A percentile compares a stretch with the other conserved stretches of the same genome.
Conservation (phyloP, 2,888 invertebrate genomes). For the Unio delphinus region DNA sequence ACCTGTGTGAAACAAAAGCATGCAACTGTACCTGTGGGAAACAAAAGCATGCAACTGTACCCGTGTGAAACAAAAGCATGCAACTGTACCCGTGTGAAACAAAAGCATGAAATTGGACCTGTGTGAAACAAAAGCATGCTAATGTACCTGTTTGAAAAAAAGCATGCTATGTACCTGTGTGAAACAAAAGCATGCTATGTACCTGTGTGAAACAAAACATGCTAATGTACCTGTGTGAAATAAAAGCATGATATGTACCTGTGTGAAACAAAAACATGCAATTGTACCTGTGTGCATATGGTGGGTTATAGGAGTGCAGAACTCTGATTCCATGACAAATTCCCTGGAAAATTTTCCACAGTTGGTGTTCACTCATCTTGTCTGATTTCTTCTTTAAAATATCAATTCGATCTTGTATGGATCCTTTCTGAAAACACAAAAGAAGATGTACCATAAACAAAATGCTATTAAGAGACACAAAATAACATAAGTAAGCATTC, state of each 20-base stretch:
- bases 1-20: background rate
- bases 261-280: background rate
- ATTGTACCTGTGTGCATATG: slow-evolving; percentile 79
- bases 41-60: background rate
- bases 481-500: too few species aligned
- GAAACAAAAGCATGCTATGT: too few species aligned
- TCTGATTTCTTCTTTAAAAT: slow-evolving; percentile 72
- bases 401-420: slow-evolving; percentile 81
- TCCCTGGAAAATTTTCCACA: slow-evolving; percentile 81
- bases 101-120: background rate
- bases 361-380: slow-evolving; percentile 78
- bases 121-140: too few species aligned
- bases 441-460: background rate
- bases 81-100: background rate
- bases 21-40: background rate
- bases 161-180: too few species aligned
- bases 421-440: slow-evolving; percentile 77
- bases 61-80: too few species aligned
- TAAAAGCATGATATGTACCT: background rate
- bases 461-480: too few species aligned
- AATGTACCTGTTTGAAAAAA: too few species aligned
- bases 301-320: slow-evolving; percentile 82
- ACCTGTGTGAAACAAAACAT: slow-evolving; percentile 11
- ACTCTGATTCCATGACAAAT: slow-evolving; percentile 83
- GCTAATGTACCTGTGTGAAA: slow-evolving; percentile 12